Conservation (phyloP, 2,888 invertebrate genomes). For the Tetrapedia diversipes region DNA sequence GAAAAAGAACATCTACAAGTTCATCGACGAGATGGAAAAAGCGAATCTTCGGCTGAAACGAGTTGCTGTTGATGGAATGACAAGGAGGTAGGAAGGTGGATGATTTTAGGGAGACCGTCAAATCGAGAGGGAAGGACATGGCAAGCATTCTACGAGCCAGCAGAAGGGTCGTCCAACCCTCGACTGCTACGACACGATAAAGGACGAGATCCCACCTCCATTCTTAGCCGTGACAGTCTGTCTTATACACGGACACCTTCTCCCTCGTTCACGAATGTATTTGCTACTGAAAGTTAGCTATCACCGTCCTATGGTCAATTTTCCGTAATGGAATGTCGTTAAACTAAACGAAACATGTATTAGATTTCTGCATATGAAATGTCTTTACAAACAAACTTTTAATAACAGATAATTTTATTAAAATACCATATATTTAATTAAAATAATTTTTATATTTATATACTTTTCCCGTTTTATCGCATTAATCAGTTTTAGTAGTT, state of each 20-base stretch:
- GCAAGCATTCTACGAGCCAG: conserved; percentile 34
- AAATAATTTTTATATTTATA: too few species aligned
- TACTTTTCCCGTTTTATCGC: too few species aligned
- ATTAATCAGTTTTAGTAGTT: too few species aligned
- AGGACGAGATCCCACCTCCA: conserved; percentile 51
- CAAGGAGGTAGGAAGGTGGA: conserved; percentile 41
- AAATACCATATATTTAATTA: too few species aligned
- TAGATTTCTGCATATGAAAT: too few species aligned
- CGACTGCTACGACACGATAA: conserved; percentile 59
- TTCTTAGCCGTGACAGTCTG: conserved; percentile 58
- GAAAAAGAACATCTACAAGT: conserved; percentile 22
- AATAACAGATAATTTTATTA: too few species aligned
- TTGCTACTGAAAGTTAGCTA: conserved; percentile 10
- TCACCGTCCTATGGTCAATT: conserved; percentile 7
- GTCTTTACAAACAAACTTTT: too few species aligned
- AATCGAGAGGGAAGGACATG: conserved; percentile 61
- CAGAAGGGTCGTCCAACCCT: conserved; percentile 56
- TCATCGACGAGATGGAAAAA: conserved; percentile 23
- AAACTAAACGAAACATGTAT: too few species aligned
- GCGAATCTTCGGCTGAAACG: conserved; percentile 59
- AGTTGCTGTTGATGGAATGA: conserved; percentile 69
- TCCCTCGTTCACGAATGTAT: conserved; percentile 18
- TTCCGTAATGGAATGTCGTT: background rate
- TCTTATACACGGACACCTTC: conserved; percentile 49
- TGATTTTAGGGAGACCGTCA: conserved; percentile 64